Base-by-base conservation (phyloP, 1,140 invertebrate genomes). In the Gryllus bimaculatus region DNA sequence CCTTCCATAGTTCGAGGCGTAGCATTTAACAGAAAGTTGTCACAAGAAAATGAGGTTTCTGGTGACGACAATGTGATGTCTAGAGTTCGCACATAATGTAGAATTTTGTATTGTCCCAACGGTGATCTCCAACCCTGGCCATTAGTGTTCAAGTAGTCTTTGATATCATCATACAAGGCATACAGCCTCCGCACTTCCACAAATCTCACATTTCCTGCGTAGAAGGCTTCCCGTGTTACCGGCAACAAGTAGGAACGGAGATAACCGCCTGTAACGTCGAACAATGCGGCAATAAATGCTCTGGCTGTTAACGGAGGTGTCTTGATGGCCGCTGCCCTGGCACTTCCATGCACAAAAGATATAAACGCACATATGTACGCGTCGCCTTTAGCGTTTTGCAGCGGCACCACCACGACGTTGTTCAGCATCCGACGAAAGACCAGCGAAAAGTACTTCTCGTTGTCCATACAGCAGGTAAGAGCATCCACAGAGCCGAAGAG, bases 201-300 rank as follows among this genome's bases (percentile, higher is more conserved):
- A 82, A 88, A 90, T 75, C 89, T 85, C 21, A 90, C 85, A 79
- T 88, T 88, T 0, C 90, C 90, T 13, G 89, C 88, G 78, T 91
- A 91, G 83, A 88, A 91, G 8, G 89, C 88, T 80, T 88, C 87
- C 81, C 86, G 86, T 6, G 87, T 87, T 5, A 87, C 82, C 7
- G 90, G 90, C 47, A 90, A 81, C 48, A 90, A 83, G 81, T 89
- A 87, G 80, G 85, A 86, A 77, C 87, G 85, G 78, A 91, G 82
- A 83, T 90, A 89, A 73, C 88, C 89, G 79, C 85, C 54, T 3
- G 18, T 18, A 66, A 18, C 18, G 7, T 66, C 54, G 54, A 66
- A 66, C 18, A 66, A 66, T 18, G 54, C 54, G 54, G 10, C 10
- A 2, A 66, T 18, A 66, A 66, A 66, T 13, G 54, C 54, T 13